Base-by-base conservation (phyloP, 2,113 vertebrate genomes). In the Callocephalon fimbriatum region DNA sequence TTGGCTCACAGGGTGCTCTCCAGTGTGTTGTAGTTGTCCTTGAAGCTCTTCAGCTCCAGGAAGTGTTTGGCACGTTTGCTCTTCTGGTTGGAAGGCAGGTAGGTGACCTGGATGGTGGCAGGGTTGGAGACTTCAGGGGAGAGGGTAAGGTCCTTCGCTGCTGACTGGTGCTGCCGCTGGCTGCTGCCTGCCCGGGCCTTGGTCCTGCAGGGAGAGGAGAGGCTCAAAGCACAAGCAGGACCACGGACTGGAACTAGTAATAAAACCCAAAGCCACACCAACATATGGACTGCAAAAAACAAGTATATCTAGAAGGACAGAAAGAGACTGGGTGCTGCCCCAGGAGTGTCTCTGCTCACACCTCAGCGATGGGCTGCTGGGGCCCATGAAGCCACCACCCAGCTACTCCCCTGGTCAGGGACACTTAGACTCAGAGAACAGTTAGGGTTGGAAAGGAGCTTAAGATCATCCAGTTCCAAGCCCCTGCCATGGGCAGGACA, bases 21-120 rank as follows among this genome's bases (percentile, higher is more conserved):
- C 97, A 99, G 93, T 0, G 99, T 99, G 96, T 99, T 99, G 97
- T 99, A 99, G 97, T 99, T 99, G 98, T 99, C 99, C 97, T 99
- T 99, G 92, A 99, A 99, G 98, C 99, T 99, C 97, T 99, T 99
- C 86, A 99, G 98, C 97, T 99, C 99, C 65, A 99, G 98, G 93
- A 99, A 99, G 97, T 99, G 98, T 88, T 99, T 99, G 97, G 99
- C 98, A 84, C 99, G 98, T 97, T 99, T 99, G 98, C 98, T 99
- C 97, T 99, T 99, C 98, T 99, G 99, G 95, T 96, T 99, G 63
- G 98, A 98, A 27, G 99, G 99, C 95, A 99, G 98, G 98, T 99
- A 99, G 77, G 99, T 99, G 95, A 99, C 99, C 92, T 99, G 99
- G 96, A 99, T 99, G 94, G 99, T 99, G 42, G 98, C 84, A 0